These are phyloP conservation scores for Hemiscyllium ocellatum DNA, from an alignment of 2,113 vertebrate genomes.

Conservation along the genomic window DNA sequence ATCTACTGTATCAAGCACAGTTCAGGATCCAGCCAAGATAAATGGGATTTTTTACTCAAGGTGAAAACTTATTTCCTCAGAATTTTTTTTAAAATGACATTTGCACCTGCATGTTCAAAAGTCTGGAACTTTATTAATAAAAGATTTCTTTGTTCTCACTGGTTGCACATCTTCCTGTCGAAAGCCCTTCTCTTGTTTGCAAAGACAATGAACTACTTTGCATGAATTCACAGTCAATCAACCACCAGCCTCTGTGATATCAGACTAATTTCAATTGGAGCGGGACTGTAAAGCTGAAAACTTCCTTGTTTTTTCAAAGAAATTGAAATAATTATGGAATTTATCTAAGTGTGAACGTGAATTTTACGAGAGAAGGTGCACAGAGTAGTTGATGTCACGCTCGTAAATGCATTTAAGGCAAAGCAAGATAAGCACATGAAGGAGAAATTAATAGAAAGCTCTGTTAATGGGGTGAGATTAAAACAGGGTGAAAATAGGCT, in stretches of 20 bases:
- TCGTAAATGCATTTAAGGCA: neutral
- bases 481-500: neutral
- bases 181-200: neutral
- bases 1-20: neutral
- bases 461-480: neutral
- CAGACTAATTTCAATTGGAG: neutral
- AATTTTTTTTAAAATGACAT: neutral
- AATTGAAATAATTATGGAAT: neutral
- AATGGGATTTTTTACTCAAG: constrained; percentile 31
- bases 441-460: neutral
- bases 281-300: neutral
- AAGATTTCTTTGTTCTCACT: neutral
- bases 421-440: neutral
- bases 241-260: neutral
- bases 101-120: neutral
- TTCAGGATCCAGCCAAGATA: neutral
- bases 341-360: neutral
- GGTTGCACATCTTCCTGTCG: neutral
- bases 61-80: neutral
- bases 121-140: neutral
- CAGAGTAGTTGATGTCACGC: neutral
- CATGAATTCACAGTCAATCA: neutral
- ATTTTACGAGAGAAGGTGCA: neutral
- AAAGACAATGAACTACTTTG: neutral
- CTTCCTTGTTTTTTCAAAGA: neutral